phyloP scores from a whole-genome alignment of 2,113 vertebrate species.

The Bungarus multicinctus region DNA sequence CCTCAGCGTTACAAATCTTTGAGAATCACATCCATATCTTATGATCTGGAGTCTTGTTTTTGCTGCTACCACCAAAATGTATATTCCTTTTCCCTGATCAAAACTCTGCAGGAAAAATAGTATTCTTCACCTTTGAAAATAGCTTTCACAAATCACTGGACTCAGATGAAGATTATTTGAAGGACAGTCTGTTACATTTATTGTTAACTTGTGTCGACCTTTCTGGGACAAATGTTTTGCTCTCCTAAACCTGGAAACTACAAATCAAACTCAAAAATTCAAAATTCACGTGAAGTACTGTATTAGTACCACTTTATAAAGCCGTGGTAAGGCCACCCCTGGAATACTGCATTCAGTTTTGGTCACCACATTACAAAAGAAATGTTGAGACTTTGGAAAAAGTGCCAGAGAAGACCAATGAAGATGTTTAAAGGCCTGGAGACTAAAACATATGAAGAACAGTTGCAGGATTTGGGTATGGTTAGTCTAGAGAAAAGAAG shows the following conservation, averaged over 20 bases:
- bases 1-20: no score
- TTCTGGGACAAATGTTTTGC: background rate
- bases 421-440: background rate
- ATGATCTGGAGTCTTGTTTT: background rate
- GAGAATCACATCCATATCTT: background rate
- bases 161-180: background rate
- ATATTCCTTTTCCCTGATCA: background rate
- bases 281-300: background rate
- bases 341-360: no score
- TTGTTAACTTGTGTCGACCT: background rate
- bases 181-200: background rate
- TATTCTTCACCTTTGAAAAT: rapidly evolving
- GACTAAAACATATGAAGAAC: background rate
- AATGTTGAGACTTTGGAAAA: background rate
- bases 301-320: background rate
- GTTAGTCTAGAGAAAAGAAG: background rate
- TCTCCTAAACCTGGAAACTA: background rate
- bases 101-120: background rate
- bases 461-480: background rate
- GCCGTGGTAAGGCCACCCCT: no score
- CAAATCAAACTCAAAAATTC: background rate
- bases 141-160: background rate
- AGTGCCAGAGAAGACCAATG: background rate
- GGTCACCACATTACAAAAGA: background rate
- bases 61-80: background rate